Evolutionary conservation across 2,797 vertebrate genomes (phyloP).

Genomic region (Gadopsis marmoratus): DNA sequence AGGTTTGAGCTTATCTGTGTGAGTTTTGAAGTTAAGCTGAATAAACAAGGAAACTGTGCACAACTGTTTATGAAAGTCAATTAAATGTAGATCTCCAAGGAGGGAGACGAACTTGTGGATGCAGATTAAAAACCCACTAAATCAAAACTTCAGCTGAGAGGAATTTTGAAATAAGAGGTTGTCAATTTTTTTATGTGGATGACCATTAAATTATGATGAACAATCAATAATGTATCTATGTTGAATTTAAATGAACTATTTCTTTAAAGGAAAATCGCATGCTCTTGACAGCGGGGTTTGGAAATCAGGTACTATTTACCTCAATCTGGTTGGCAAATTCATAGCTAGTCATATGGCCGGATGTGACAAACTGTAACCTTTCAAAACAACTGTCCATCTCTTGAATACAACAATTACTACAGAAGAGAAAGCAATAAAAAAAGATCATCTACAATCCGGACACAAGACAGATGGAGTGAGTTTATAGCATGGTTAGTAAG

Average conservation of each 20-base stretch:
- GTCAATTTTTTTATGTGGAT: slow-evolving; percentile 4
- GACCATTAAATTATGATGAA: slow-evolving; percentile 43
- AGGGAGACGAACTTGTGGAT: slow-evolving; percentile 24
- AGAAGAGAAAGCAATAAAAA: not conserved
- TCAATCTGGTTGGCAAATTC: not conserved
- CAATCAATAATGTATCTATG: slow-evolving; percentile 41
- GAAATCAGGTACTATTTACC: slow-evolving; percentile 21
- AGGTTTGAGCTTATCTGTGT: slow-evolving; percentile 19
- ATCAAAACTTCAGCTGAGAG: slow-evolving; percentile 3
- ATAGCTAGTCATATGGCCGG: not conserved
- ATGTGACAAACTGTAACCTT: not conserved
- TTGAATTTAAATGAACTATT: not conserved
- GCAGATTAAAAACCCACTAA: slow-evolving; percentile 14
- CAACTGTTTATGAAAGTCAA: slow-evolving; percentile 19
- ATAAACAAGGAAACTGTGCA: slow-evolving; percentile 29
- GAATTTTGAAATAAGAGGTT: slow-evolving; percentile 14
- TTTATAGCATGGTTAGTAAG: slow-evolving; percentile 8
- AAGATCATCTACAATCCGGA: not conserved
- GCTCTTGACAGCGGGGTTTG: slow-evolving; percentile 7
- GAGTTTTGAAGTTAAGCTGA: slow-evolving; percentile 40
- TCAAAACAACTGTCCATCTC: not conserved
- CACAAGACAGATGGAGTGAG: not conserved
- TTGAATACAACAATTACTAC: not conserved
- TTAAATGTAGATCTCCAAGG: slow-evolving; percentile 27
- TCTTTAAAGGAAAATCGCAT: slow-evolving; percentile 28